phyloP scores from a whole-genome alignment of 2,888 invertebrate genomes.

The Ornithoptera alexandrae region DNA sequence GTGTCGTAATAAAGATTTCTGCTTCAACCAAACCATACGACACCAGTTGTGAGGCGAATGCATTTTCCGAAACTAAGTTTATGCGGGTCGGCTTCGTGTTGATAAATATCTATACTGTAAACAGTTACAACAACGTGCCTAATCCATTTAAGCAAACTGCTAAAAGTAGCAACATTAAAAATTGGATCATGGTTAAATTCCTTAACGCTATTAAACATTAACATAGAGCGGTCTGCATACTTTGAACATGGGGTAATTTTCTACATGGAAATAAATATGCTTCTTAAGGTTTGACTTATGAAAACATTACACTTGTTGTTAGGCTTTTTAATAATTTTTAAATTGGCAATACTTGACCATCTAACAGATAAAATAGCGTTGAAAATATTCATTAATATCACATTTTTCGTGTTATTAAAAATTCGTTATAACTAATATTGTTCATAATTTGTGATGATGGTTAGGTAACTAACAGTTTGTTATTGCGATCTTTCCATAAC shows the following conservation, averaged over 20 bases:
- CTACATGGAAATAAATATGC: constrained; percentile 1
- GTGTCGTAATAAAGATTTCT: background rate
- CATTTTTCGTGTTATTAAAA: background rate
- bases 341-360: too few relatives aligned
- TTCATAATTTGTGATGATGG: background rate
- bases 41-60: background rate
- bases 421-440: background rate
- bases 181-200: constrained; percentile 27
- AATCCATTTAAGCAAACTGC: constrained; percentile 16
- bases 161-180: constrained; percentile 22
- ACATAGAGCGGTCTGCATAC: constrained; percentile 18
- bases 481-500: background rate
- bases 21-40: background rate
- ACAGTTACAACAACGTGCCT: constrained; percentile 11
- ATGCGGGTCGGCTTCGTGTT: constrained; percentile 17
- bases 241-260: background rate
- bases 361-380: too few relatives aligned
- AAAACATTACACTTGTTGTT: background rate
- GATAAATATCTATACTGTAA: constrained; percentile 14
- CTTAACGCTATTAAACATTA: constrained; percentile 10
- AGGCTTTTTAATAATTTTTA: too few relatives aligned
- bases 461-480: background rate
- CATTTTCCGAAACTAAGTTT: constrained; percentile 7
- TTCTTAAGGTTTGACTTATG: background rate
- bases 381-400: too few relatives aligned